A percentile compares a stretch with the other conserved stretches of the same genome.
Evolutionary conservation across 2,888 invertebrate genomes (phyloP).

Genomic region (Atrina japonica): DNA sequence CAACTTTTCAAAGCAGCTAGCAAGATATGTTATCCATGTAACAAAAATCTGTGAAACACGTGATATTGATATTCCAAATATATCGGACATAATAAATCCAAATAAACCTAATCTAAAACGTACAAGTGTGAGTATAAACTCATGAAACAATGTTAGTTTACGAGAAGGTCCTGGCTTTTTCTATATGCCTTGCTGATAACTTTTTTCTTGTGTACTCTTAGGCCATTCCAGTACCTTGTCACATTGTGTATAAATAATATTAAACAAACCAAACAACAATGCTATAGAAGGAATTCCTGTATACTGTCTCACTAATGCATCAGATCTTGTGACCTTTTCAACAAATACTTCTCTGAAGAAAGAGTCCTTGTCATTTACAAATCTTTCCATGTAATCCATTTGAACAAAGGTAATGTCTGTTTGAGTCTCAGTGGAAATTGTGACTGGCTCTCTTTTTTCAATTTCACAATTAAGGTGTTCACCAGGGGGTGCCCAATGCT

Average conservation of each 20-base stretch:
- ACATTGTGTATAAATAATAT: constrained; percentile 4
- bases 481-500: not conserved
- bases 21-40: constrained; percentile 28
- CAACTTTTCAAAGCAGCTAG: constrained; percentile 2
- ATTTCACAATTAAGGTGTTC: not conserved
- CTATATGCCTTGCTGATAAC: not conserved
- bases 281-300: constrained; percentile 11
- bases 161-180: constrained; percentile 16
- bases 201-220: constrained; percentile 4
- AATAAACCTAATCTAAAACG: constrained; percentile 4
- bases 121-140: constrained; percentile 7
- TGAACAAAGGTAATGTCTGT: not conserved
- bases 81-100: constrained; percentile 6
- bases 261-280: constrained; percentile 6
- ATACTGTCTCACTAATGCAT: constrained; percentile 9
- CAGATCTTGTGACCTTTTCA: not conserved
- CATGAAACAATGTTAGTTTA: constrained; percentile 15
- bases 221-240: constrained; percentile 11
- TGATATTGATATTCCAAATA: constrained; percentile 9
- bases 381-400: not conserved
- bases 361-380: not conserved
- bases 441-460: not conserved
- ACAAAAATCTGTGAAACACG: constrained; percentile 28
- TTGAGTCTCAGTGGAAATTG: not conserved
- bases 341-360: too few species aligned